Evolutionary conservation across 2,888 invertebrate species (phyloP), one percentile per base, ranked within the genome.

Genomic region (Mythimna ferrago): DNA sequence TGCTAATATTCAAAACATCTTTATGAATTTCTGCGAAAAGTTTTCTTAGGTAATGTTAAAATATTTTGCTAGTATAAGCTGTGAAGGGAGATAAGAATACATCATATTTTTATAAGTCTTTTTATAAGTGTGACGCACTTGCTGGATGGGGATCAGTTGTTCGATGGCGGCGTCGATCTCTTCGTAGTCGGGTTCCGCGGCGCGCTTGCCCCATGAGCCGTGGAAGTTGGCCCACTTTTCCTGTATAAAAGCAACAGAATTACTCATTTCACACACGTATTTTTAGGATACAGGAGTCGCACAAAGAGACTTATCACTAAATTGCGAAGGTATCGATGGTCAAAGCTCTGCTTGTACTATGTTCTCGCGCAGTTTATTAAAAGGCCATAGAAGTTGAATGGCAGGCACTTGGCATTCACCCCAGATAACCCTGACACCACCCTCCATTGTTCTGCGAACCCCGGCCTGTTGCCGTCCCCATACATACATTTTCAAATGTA

Each of bases 191-290:
- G 93, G 91, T 26, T 94, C 94, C 6, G 93, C 88, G 11, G 92
- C 80, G 2, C 98, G 96, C 90, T 98, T 98, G 86, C 98, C 98
- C 98, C 98, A 98, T 0, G 97, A 97, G 21, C 97, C 97, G 89
- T 97, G 97, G 90, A 98, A 96, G 85, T 97, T 97, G 51, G 97
- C 96, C 98, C 98, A 98, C 79, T 94, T 97, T 81, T 97, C 96
- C 95, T 97, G 96, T 1, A 71, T 21, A 68, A 1, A 35, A 44
- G 6, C 1, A 21, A 51, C 5, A 6, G 11, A 38, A 35, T 56
- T 6, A 35, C 2, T 68, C 0, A 56, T 68, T 56, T 21, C 0
- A 44, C n/a, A 21, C 11, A 6, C 5, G 2, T 35, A 44, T 21
- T 35, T 35, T 19, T 44, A 35, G n/a, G 44, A 35, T 6, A 21